These are phyloP conservation scores for Microplitis mediator DNA, from an alignment of 1,140 invertebrate genomes.

Conservation along the genomic window DNA sequence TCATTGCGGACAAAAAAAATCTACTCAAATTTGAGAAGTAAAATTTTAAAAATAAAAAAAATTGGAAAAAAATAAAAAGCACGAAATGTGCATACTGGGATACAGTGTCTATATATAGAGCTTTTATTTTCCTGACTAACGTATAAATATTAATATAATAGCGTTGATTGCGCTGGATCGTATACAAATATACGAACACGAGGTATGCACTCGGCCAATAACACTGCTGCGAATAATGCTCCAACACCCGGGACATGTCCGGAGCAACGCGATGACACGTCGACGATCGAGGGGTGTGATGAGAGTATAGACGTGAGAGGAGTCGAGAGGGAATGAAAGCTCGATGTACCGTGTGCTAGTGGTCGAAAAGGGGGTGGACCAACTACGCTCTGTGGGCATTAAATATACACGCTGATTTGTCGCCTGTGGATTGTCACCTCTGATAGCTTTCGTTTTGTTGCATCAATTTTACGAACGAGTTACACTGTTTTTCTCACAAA, in stretches of 20 bases:
- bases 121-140: not conserved
- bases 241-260: slow-evolving; percentile 38
- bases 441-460: slow-evolving; percentile 32
- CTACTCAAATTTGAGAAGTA: too few relatives aligned
- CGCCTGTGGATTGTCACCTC: slow-evolving; percentile 41
- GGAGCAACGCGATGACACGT: slow-evolving; percentile 42
- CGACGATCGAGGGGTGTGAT: slow-evolving; percentile 27
- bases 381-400: slow-evolving; percentile 38
- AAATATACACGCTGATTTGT: slow-evolving; percentile 38
- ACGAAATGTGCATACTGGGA: too few relatives aligned
- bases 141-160: slow-evolving; percentile 53
- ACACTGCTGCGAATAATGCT: slow-evolving; percentile 28
- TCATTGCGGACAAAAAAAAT: too few relatives aligned
- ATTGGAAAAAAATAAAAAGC: too few relatives aligned
- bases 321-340: slow-evolving; percentile 22
- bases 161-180: slow-evolving; percentile 49
- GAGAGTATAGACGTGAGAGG: slow-evolving; percentile 23
- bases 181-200: slow-evolving; percentile 30
- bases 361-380: slow-evolving; percentile 26
- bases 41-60: too few relatives aligned
- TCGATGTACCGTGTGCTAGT: not conserved
- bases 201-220: slow-evolving; percentile 16
- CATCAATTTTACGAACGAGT: slow-evolving; percentile 1
- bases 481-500: not conserved
- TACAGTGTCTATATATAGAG: not conserved